phyloP scores from a whole-genome alignment of 1,140 invertebrate genomes.

The Drosophila sucinea region DNA sequence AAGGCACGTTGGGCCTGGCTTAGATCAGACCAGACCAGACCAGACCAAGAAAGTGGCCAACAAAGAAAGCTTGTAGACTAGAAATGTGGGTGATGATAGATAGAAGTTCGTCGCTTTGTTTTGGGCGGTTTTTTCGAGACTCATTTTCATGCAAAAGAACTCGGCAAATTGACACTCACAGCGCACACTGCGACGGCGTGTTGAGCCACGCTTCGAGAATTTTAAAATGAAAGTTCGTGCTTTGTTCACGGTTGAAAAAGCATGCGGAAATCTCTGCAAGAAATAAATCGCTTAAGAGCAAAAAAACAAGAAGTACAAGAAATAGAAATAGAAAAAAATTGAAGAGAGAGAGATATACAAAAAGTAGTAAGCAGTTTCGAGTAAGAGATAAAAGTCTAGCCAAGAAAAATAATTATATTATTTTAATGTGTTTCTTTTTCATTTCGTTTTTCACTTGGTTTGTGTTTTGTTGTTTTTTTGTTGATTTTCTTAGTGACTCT shows the following conservation, averaged over 20 bases:
- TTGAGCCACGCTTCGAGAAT: constrained; percentile 62
- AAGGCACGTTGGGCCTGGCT: constrained; percentile 46
- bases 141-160: constrained; percentile 53
- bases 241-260: constrained; percentile 77
- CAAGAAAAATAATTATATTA: constrained; percentile 70
- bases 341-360: constrained; percentile 6
- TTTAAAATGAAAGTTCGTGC: constrained; percentile 81
- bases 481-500: constrained; percentile 22
- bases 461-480: constrained; percentile 40
- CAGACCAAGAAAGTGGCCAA: constrained; percentile 26
- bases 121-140: constrained; percentile 23
- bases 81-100: not conserved
- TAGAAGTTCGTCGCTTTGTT: not conserved
- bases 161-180: constrained; percentile 48
- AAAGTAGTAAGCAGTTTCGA: not conserved
- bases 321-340: constrained; percentile 4
- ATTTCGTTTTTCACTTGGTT: constrained; percentile 8
- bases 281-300: constrained; percentile 49
- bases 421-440: constrained; percentile 70
- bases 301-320: constrained; percentile 5
- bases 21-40: constrained; percentile 41
- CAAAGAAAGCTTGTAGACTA: not conserved
- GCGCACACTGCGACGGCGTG: not conserved
- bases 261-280: constrained; percentile 71
- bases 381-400: constrained; percentile 53